phyloP scores from a whole-genome alignment of 2,113 vertebrate species.

The Osmerus mordax region DNA sequence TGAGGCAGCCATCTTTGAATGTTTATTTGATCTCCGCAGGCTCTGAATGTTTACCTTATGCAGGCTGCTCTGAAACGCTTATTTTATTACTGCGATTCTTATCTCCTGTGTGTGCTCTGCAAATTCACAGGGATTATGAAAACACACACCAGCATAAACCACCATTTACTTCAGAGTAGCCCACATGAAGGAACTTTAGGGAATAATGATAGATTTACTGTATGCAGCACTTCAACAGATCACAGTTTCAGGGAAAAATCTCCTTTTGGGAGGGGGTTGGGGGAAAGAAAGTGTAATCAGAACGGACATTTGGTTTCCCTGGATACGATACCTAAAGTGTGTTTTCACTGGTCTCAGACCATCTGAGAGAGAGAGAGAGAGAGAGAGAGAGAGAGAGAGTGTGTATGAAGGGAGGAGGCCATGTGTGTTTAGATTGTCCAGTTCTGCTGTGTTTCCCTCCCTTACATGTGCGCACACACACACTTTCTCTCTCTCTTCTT shows the following conservation, averaged over 20 bases:
- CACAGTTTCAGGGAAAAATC: slow-evolving; percentile 1
- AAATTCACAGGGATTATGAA: slow-evolving; percentile 39
- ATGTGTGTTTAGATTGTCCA: slow-evolving; percentile 5
- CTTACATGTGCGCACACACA: background rate
- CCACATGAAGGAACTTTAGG: slow-evolving; percentile 28
- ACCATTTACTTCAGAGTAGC: slow-evolving; percentile 26
- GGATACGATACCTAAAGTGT: slow-evolving; percentile 6
- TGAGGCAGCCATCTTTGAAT: slow-evolving; percentile 29
- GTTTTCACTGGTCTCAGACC: slow-evolving; percentile 20
- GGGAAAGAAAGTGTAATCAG: slow-evolving; percentile 38
- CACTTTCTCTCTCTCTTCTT: slow-evolving; percentile 31
- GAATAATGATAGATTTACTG: slow-evolving; percentile 36
- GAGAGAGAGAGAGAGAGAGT: slow-evolving; percentile 14
- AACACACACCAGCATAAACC: slow-evolving; percentile 38
- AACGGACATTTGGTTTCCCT: slow-evolving; percentile 45
- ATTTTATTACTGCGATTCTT: slow-evolving; percentile 49
- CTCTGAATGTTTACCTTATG: slow-evolving; percentile 42
- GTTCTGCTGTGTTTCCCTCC: slow-evolving; percentile 47
- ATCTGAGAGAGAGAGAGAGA: slow-evolving; percentile 14
- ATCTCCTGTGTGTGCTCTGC: slow-evolving; percentile 40
- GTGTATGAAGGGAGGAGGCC: slow-evolving; percentile 1
- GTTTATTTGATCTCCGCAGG: slow-evolving; percentile 50
- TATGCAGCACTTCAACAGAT: slow-evolving; percentile 37
- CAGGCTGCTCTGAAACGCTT: slow-evolving; percentile 25
- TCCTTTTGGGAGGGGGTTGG: background rate